phyloP scores from a whole-genome alignment of 2,888 invertebrate genomes.

The Cyrtodaria siliqua region DNA sequence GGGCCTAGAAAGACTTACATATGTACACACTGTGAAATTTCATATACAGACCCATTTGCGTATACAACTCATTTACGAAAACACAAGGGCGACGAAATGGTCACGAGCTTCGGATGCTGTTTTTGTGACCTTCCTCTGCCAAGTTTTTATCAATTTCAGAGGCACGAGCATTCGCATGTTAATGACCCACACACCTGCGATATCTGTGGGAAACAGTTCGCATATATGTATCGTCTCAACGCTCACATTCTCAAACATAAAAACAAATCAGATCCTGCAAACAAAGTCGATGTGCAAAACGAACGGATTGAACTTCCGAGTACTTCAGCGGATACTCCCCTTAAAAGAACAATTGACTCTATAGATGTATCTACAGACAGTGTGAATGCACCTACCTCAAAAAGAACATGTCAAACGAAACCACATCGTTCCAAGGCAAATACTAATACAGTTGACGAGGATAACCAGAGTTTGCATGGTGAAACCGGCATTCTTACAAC shows the following conservation, averaged over 20 bases:
- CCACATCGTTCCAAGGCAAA: too few relatives aligned
- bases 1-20: conserved; percentile 60
- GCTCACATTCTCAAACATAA: conserved; percentile 72
- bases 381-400: too few relatives aligned
- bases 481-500: too few relatives aligned
- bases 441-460: too few relatives aligned
- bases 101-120: conserved; percentile 72
- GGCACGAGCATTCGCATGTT: conserved; percentile 77
- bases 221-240: conserved; percentile 65
- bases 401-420: too few relatives aligned
- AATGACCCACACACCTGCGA: conserved; percentile 66
- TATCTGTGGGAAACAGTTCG: conserved; percentile 71
- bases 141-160: conserved; percentile 74
- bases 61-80: conserved; percentile 74
- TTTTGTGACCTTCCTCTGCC: conserved; percentile 71
- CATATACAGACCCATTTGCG: conserved; percentile 73
- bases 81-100: conserved; percentile 68
- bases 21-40: conserved; percentile 70
- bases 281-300: too few relatives aligned
- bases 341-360: too few relatives aligned
- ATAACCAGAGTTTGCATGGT: too few relatives aligned
- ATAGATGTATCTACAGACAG: too few relatives aligned
- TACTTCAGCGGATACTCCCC: too few relatives aligned
- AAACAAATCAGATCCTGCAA: conserved; percentile 8
- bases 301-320: too few relatives aligned